phyloP scores from a whole-genome alignment of 35 echinoderm and acorn worm genomes.

The Acanthaster planci region DNA sequence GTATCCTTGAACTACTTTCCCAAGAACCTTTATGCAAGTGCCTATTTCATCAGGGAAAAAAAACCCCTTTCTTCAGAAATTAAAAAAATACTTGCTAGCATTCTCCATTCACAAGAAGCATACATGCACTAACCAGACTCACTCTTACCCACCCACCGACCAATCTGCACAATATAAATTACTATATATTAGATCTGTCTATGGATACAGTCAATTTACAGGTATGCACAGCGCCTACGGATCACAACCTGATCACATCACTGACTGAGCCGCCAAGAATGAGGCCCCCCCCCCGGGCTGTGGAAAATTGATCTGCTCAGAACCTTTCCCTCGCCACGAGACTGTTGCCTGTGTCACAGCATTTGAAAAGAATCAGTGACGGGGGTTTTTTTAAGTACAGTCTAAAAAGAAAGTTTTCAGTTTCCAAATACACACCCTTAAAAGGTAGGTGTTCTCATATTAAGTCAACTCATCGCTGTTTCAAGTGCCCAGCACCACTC shows the following conservation, averaged over 20 bases:
- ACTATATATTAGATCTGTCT: conserved; percentile 29
- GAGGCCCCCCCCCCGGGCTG: neutral
- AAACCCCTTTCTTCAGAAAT: neutral
- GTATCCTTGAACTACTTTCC: neutral
- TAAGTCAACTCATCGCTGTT: too few species aligned
- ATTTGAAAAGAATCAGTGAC: too few species aligned
- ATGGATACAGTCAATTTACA: conserved; percentile 19
- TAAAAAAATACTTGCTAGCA: neutral
- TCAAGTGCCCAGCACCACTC: too few species aligned
- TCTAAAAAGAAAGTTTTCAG: too few species aligned
- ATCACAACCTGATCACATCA: neutral
- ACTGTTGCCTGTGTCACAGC: too few species aligned
- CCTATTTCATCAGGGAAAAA: neutral
- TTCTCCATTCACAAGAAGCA: neutral
- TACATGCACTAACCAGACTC: neutral
- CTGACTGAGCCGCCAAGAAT: neutral
- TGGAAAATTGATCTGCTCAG: neutral
- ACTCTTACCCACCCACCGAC: neutral
- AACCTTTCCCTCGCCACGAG: neutral
- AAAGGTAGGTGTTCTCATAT: too few species aligned
- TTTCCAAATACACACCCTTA: too few species aligned
- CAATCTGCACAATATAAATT: conserved; percentile 12
- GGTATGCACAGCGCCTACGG: neutral
- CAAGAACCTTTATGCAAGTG: neutral
- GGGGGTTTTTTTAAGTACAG: too few species aligned